These are phyloP conservation scores for Idaea biselata DNA, from an alignment of 2,888 invertebrate species.

Conservation along the genomic window DNA sequence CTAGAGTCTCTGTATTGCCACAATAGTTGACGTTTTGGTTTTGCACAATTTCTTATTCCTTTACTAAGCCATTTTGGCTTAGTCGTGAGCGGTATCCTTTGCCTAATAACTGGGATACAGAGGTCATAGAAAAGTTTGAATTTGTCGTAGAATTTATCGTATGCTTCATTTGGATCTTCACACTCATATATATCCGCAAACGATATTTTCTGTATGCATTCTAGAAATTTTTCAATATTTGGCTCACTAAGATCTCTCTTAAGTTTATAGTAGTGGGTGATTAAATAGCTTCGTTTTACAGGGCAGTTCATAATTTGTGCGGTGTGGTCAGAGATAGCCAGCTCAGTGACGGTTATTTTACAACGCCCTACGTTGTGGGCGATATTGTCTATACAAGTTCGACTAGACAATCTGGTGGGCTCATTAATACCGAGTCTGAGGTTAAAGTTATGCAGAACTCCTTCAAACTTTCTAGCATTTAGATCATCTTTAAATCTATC, in stretches of 20 bases:
- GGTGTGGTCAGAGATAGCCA: constrained; percentile 7
- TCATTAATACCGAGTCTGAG: too few species aligned
- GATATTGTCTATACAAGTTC: background rate
- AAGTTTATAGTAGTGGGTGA: constrained; percentile 2
- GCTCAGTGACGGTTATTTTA: constrained; percentile 5
- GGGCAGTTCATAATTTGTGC: constrained; percentile 10
- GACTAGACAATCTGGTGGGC: constrained; percentile 3
- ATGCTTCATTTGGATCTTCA: constrained; percentile 19
- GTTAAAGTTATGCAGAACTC: too few species aligned
- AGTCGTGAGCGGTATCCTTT: background rate
- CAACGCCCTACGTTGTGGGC: too few species aligned
- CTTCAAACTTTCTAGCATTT: too few species aligned
- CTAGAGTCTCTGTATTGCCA: constrained; percentile 12
- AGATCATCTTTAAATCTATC: too few species aligned
- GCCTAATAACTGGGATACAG: constrained; percentile 13
- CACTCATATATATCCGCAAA: constrained; percentile 21
- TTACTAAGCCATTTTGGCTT: constrained; percentile 16
- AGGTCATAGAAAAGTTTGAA: constrained; percentile 20
- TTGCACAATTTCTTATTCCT: constrained; percentile 16
- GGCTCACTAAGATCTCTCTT: constrained; percentile 15
- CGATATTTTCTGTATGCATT: constrained; percentile 14
- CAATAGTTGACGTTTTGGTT: constrained; percentile 14
- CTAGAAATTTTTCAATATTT: constrained; percentile 21
- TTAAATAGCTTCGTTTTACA: background rate
- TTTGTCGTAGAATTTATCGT: constrained; percentile 11